Conservation (phyloP, 1,140 invertebrate genomes). For the Pseudomyrmex concolor region DNA sequence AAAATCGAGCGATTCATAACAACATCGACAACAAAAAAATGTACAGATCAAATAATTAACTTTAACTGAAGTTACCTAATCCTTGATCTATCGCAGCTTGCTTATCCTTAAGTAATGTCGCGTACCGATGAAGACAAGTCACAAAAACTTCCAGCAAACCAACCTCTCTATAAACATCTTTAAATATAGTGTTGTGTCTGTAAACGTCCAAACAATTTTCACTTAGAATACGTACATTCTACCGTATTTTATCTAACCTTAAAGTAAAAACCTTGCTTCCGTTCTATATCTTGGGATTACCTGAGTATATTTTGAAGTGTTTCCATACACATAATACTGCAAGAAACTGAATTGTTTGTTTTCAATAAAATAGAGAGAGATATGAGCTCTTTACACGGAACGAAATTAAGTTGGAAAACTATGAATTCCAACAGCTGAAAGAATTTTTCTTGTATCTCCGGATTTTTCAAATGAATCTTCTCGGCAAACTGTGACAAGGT, state of each 20-base stretch:
- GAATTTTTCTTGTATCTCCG: slow-evolving; percentile 97
- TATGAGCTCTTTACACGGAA: slow-evolving; percentile 99
- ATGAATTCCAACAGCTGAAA: slow-evolving; percentile 98
- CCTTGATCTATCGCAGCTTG: slow-evolving; percentile 84
- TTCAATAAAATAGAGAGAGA: slow-evolving; percentile 97
- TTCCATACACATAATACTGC: slow-evolving; percentile 95
- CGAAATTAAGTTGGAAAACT: slow-evolving; percentile 98
- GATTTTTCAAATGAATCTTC: slow-evolving; percentile 95
- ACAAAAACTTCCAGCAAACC: slow-evolving; percentile 98
- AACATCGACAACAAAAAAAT: background rate
- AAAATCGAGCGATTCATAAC: background rate
- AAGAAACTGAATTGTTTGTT: slow-evolving; percentile 91
- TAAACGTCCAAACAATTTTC: slow-evolving; percentile 75
- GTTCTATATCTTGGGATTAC: slow-evolving; percentile 76
- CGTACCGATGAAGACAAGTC: slow-evolving; percentile 95
- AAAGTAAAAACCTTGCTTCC: background rate
- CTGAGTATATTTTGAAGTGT: slow-evolving; percentile 94
- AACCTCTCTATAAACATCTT: slow-evolving; percentile 99
- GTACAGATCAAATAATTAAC: background rate
- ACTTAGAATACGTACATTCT: background rate
- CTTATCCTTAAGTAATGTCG: slow-evolving; percentile 91
- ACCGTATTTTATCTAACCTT: background rate
- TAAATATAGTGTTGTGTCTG: slow-evolving; percentile 96
- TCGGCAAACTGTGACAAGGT: slow-evolving; percentile 98
- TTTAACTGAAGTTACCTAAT: slow-evolving; percentile 74